phyloP scores from a whole-genome alignment of 2,113 vertebrate species.

The Telmatochromis sp. region DNA sequence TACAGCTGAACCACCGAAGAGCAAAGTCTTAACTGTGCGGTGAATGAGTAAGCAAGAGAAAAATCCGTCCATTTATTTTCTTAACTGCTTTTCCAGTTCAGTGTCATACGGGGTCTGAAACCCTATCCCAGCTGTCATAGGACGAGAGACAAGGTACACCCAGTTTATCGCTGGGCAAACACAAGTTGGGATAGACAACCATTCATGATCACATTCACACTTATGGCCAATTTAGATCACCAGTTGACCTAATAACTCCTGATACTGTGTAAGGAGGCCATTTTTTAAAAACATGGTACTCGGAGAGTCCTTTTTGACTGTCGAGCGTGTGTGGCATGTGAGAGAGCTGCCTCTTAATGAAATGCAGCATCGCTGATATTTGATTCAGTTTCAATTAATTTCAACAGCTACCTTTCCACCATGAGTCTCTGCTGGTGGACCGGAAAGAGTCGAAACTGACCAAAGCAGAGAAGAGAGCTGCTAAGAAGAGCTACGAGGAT shows the following conservation, averaged over 20 bases:
- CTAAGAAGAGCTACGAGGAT: constrained; percentile 97
- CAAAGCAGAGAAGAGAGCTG: constrained; percentile 96
- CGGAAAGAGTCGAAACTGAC: constrained; percentile 95
- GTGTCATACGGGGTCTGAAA: background rate
- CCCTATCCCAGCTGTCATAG: background rate
- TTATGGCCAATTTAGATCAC: background rate
- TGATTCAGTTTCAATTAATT: background rate
- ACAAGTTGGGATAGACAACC: background rate
- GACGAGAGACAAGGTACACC: background rate
- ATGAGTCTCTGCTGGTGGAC: constrained; percentile 94
- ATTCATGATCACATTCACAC: background rate
- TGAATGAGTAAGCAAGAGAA: background rate
- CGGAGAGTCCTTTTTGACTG: background rate
- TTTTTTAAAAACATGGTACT: background rate
- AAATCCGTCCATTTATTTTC: background rate
- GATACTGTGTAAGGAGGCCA: background rate
- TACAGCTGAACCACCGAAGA: background rate
- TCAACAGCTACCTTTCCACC: constrained; percentile 89
- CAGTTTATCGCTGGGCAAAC: background rate
- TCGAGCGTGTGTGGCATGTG: background rate
- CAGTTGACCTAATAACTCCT: background rate
- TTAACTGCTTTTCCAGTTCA: background rate
- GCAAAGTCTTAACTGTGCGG: background rate
- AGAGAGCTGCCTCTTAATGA: background rate
- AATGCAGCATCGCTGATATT: background rate